Conservation (phyloP, 2,113 vertebrate species). For the Gavia stellata region DNA sequence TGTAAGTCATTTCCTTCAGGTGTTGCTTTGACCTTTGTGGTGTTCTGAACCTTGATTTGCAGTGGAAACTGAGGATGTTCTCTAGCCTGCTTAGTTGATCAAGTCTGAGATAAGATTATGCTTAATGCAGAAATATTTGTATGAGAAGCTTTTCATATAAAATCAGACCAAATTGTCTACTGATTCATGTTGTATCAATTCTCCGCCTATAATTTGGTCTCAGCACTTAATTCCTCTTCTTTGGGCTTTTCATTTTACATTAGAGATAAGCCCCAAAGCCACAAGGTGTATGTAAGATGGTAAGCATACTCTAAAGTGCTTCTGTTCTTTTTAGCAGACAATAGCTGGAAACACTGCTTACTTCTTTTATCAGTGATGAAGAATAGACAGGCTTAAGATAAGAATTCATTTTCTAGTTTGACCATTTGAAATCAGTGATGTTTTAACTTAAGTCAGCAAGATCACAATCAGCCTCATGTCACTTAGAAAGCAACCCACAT, state of each 20-base stretch:
- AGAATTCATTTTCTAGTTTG: background rate
- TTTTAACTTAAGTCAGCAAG: background rate
- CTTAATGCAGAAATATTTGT: background rate
- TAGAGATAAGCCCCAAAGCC: background rate
- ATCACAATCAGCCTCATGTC: background rate
- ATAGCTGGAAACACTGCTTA: background rate
- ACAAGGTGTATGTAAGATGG: background rate
- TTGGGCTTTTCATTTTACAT: background rate
- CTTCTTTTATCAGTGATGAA: background rate
- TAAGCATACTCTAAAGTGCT: background rate
- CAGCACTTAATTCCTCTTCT: background rate
- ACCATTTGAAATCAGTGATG: background rate
- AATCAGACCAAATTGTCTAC: background rate
- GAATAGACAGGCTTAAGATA: background rate
- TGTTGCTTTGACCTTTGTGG: background rate
- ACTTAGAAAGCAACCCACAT: background rate
- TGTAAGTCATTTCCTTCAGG: background rate
- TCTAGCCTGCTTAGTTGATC: background rate
- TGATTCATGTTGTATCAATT: background rate
- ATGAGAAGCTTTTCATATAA: background rate
- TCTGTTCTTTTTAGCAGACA: background rate
- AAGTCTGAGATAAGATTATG: background rate
- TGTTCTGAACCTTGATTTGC: background rate
- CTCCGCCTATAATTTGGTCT: background rate
- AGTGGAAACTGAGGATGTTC: background rate